Percentiles rank a stretch among this genome's conserved stretches.
Conservation (phyloP, 2,797 vertebrate genomes). For the Chelmon rostratus region DNA sequence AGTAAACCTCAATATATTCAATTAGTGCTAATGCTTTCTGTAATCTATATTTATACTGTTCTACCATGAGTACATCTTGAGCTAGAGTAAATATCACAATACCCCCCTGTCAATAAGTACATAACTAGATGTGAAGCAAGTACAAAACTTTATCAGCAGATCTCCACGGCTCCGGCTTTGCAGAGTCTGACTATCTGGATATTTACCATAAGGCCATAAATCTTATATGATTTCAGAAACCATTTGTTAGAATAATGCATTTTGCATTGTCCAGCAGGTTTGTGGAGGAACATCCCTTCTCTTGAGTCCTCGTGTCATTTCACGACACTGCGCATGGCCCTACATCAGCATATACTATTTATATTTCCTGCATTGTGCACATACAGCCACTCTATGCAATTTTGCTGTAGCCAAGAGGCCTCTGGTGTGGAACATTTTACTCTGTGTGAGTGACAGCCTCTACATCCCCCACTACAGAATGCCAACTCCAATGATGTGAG, state of each 20-base stretch:
- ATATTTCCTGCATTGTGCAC: slow-evolving; percentile 77
- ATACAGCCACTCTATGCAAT: slow-evolving; percentile 68
- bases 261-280: slow-evolving; percentile 71
- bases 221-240: slow-evolving; percentile 43
- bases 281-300: slow-evolving; percentile 53
- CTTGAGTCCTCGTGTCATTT: slow-evolving; percentile 58
- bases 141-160: slow-evolving; percentile 12
- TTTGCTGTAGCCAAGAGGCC: slow-evolving; percentile 52
- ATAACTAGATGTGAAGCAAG: background rate
- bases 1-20: slow-evolving; percentile 54
- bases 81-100: slow-evolving; percentile 21
- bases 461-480: slow-evolving; percentile 26
- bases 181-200: slow-evolving; percentile 26
- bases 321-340: slow-evolving; percentile 60
- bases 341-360: slow-evolving; percentile 84
- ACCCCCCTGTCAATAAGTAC: background rate
- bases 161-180: background rate
- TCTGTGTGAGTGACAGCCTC: slow-evolving; percentile 58
- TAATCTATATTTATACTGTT: slow-evolving; percentile 47
- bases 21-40: slow-evolving; percentile 53
- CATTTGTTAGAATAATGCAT: slow-evolving; percentile 54
- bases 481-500: slow-evolving; percentile 37
- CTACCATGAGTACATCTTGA: slow-evolving; percentile 10
- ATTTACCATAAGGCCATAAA: slow-evolving; percentile 32
- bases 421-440: slow-evolving; percentile 52